Evolutionary conservation across 2,113 vertebrate genomes (phyloP), one percentile per base, ranked within the genome.

Genomic region (Mugil cephalus): DNA sequence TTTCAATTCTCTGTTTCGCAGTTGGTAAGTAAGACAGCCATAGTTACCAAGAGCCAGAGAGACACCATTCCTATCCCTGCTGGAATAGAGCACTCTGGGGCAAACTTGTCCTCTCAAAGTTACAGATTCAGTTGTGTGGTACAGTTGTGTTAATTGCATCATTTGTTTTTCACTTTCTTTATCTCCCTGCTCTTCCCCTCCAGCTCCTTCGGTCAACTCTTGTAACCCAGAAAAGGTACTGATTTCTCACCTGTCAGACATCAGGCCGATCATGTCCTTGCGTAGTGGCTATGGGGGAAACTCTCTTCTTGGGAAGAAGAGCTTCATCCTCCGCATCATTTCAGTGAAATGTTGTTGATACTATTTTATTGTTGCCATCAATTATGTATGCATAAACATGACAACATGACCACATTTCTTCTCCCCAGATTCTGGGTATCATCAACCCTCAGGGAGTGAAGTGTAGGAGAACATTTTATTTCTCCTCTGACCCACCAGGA

Each of bases 261-360:
- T 89, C 90, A 93, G 96, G 82, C 96, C 97, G 89, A 98, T 99
- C 80, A 72, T 99, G 69, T 99, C 98, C 1, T 99, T 96, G 0
- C 98, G 98, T 77, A 99, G 98, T 0, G 98, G 98, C 61, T 99
- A 99, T 0, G 98, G 98, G 12, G 98, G 98, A 39, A 99, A 99
- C 91, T 99, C 98, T 1, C 96, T 99, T 4, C 93, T 99, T n/a
- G 98, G 98, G 39, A 99, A 99, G 92, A 99, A 99, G 79, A 99
- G 98, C 87, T 99, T 99, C 12, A 98, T 98, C 0, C 96, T 99
- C 13, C 90, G 98, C 14, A 98, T 99, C 6, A 98, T n/a, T n/a
- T n/a, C n/a, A n/a, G n/a, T n/a, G n/a, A n/a, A n/a, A n/a, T n/a
- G n/a, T n/a, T 30, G 2, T 30, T 30, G 5, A 30, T 30, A 30